Percentiles rank a stretch among this genome's conserved stretches.
Conservation (phyloP, 2,113 vertebrate species). For the Ariopsis seemanni region DNA sequence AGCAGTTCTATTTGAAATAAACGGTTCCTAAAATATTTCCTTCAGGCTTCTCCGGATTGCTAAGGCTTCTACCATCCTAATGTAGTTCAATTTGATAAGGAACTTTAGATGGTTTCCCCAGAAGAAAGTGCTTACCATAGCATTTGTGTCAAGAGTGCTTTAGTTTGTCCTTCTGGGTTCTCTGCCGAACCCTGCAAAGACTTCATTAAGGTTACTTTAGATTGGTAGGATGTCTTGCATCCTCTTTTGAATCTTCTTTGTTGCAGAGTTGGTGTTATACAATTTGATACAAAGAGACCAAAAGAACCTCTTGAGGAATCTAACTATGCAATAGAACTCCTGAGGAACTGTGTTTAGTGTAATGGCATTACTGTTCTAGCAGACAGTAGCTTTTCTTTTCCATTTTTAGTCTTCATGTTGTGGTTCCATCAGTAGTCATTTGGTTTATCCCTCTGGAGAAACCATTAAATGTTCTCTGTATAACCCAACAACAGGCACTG, state of each 20-base stretch:
- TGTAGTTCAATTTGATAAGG: neutral
- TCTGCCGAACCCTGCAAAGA: neutral
- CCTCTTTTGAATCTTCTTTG: neutral
- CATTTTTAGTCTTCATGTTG: neutral
- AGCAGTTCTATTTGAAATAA: neutral
- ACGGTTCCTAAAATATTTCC: neutral
- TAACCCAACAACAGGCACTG: neutral
- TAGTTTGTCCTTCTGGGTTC: neutral
- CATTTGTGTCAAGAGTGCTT: neutral
- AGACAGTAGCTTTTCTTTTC: too few relatives aligned
- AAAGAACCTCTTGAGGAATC: neutral
- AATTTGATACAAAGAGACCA: neutral
- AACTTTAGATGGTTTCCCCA: neutral
- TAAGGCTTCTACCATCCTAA: neutral
- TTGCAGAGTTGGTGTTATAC: neutral
- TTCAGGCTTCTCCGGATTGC: neutral
- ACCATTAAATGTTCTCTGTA: neutral
- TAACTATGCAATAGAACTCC: too few relatives aligned
- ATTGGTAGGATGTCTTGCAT: neutral
- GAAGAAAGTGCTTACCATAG: neutral
- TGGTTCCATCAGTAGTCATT: neutral
- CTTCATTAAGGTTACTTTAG: neutral
- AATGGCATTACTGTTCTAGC: neutral
- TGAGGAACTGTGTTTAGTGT: neutral
- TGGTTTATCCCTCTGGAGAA: neutral